Conservation (phyloP, 2,888 invertebrate species). For the Eurois occulta region DNA sequence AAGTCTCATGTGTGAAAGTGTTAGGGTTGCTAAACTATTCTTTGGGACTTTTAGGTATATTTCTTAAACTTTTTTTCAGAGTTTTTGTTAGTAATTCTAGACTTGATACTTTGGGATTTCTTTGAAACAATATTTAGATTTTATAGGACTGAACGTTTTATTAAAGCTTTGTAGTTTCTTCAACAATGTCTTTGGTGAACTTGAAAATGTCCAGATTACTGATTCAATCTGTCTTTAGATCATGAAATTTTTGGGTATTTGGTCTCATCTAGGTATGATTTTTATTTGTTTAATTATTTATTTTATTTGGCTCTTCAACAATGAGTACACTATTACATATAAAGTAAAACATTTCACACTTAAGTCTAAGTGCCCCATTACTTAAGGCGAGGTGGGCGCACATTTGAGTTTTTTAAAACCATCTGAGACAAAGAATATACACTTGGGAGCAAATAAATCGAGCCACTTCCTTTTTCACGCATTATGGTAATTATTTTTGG, state of each 20-base stretch:
- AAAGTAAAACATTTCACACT: too few species aligned
- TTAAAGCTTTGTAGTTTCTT: not conserved
- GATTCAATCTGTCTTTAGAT: not conserved
- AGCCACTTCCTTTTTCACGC: too few species aligned
- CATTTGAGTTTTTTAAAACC: too few species aligned
- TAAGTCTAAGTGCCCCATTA: too few species aligned
- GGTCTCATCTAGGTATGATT: not conserved
- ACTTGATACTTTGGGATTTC: conserved; percentile 6
- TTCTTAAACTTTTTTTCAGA: not conserved
- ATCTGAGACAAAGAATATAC: too few species aligned
- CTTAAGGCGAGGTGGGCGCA: too few species aligned
- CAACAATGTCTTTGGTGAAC: not conserved
- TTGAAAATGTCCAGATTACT: not conserved
- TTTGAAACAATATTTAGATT: conserved; percentile 23
- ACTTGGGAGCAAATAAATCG: too few species aligned
- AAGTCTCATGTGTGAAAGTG: conserved; percentile 32
- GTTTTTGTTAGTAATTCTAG: not conserved
- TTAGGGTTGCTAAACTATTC: conserved; percentile 34
- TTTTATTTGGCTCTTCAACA: too few species aligned
- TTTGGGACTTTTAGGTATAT: conserved; percentile 29
- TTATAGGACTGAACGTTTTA: not conserved
- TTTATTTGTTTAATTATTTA: too few species aligned
- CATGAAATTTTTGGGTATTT: too few species aligned
- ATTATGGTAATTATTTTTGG: too few species aligned
- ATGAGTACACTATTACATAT: too few species aligned